Percentiles rank a stretch among this genome's conserved stretches.
These are phyloP conservation scores for Morbakka virulenta DNA, from an alignment of 30 jellyfish, hydroid and myxozoan species.

Conservation along the genomic window DNA sequence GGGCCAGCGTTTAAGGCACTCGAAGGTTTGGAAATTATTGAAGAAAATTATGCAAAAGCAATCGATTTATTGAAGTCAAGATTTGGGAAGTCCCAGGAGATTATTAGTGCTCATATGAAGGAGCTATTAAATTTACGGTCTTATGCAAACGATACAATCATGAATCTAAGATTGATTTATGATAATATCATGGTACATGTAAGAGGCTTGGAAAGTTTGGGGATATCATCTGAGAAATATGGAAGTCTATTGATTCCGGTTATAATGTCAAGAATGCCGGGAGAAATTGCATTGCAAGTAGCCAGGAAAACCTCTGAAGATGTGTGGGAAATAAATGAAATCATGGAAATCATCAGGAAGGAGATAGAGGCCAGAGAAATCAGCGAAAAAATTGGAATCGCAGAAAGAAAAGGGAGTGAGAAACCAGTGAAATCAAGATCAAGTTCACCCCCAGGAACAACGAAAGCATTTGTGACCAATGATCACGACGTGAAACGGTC, in stretches of 20 bases:
- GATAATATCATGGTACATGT: constrained; percentile 35
- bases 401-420: not conserved
- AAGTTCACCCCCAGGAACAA: constrained; percentile 6
- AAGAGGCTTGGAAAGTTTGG: constrained; percentile 54
- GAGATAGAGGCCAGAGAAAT: constrained; percentile 59
- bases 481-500: not conserved
- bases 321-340: constrained; percentile 40
- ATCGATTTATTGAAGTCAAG: constrained; percentile 21
- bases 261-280: constrained; percentile 27
- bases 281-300: constrained; percentile 23
- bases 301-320: constrained; percentile 40
- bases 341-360: constrained; percentile 2
- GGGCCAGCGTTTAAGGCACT: constrained; percentile 45
- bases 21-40: constrained; percentile 39
- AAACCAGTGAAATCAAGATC: not conserved
- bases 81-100: constrained; percentile 34
- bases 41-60: constrained; percentile 42
- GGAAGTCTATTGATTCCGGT: constrained; percentile 59
- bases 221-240: constrained; percentile 18
- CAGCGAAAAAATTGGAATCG: constrained; percentile 5
- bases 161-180: constrained; percentile 5
- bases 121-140: constrained; percentile 11
- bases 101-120: constrained; percentile 60
- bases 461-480: constrained; percentile 19
- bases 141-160: not conserved